phyloP scores from a whole-genome alignment of 2,888 invertebrate genomes.

The Zhengitettix transpicula region DNA sequence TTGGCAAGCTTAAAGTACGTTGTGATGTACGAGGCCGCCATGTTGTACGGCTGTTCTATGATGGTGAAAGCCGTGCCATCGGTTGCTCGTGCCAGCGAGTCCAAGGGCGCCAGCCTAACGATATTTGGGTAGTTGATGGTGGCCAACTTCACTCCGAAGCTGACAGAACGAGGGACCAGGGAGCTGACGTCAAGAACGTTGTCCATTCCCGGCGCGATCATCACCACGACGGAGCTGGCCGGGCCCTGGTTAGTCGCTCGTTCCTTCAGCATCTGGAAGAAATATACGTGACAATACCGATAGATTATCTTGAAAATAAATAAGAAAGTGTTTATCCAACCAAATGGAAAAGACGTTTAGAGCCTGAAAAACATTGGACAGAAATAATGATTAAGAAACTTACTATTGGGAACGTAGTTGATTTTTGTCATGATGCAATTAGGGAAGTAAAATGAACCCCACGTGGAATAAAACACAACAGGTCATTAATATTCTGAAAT shows the following conservation, averaged over 20 bases:
- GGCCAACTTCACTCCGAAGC: conserved; percentile 30
- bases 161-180: conserved; percentile 26
- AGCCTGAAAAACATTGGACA: no score
- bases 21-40: conserved; percentile 30
- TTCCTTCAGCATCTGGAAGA: conserved; percentile 29
- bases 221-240: conserved; percentile 34
- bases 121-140: conserved; percentile 37
- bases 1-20: conserved; percentile 36
- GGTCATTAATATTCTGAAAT: no score
- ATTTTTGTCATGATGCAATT: no score
- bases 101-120: conserved; percentile 26
- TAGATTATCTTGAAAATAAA: no score
- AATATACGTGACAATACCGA: no score
- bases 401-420: no score
- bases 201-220: conserved; percentile 37
- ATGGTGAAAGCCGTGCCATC: conserved; percentile 32
- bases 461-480: no score
- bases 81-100: conserved; percentile 29
- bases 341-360: no score
- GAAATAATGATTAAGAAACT: no score
- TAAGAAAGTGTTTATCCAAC: no score
- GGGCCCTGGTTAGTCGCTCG: conserved; percentile 26
- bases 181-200: conserved; percentile 25
- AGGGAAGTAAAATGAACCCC: no score
- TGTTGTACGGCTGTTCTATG: conserved; percentile 33